Conservation (phyloP, 2,113 vertebrate species). For the Tyto alba region DNA sequence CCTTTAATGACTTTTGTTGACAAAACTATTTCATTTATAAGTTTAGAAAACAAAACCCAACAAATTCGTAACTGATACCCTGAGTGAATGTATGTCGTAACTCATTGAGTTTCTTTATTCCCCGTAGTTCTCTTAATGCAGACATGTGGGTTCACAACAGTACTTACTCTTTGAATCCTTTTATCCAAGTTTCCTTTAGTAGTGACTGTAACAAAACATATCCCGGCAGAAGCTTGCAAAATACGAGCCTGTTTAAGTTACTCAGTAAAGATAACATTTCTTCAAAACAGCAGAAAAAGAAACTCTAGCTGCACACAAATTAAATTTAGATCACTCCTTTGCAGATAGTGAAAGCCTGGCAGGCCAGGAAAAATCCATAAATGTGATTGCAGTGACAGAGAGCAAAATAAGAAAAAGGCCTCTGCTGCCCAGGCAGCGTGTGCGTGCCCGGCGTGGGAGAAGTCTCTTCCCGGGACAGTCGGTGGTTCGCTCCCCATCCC, state of each 20-base stretch:
- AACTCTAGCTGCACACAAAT: neutral
- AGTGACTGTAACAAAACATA: neutral
- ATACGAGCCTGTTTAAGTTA: neutral
- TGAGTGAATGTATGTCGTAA: neutral
- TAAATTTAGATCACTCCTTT: conserved; percentile 26
- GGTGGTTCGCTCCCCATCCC: neutral
- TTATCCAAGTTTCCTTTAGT: neutral
- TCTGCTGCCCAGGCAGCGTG: neutral
- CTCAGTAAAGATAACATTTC: neutral
- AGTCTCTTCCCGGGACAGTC: neutral
- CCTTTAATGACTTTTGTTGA: neutral
- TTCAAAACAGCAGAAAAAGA: neutral
- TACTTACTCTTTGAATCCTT: neutral
- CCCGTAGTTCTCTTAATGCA: neutral
- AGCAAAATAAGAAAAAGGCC: neutral
- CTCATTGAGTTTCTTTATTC: neutral
- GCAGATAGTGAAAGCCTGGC: neutral
- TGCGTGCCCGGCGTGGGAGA: neutral
- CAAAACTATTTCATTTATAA: neutral
- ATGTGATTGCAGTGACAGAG: neutral
- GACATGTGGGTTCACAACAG: neutral
- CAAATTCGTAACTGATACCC: neutral
- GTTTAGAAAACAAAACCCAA: neutral
- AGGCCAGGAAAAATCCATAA: conserved; percentile 1
- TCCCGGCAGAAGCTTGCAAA: neutral